A percentile compares a stretch with the other conserved stretches of the same genome.
Conservation (phyloP, 2,797 vertebrate species). For the Amblyopsis hoosieri region DNA sequence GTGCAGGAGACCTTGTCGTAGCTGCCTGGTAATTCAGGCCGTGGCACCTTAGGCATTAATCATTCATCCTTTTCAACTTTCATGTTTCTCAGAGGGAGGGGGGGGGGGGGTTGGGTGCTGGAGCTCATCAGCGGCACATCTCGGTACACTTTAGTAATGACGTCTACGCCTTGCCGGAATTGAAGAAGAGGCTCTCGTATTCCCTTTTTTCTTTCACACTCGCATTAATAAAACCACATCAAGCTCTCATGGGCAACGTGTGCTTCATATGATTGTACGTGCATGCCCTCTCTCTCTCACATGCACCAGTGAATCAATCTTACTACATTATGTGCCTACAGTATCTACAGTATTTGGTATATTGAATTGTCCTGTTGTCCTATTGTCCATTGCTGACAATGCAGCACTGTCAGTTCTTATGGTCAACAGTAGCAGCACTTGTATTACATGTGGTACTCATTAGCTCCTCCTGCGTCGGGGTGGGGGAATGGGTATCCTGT, state of each 20-base stretch:
- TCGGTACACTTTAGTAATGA: slow-evolving; percentile 26
- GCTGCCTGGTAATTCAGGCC: slow-evolving; percentile 24
- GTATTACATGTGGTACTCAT: slow-evolving; percentile 14
- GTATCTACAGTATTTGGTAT: no score
- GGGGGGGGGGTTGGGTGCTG: slow-evolving; percentile 25
- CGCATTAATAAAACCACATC: no score
- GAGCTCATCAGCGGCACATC: slow-evolving; percentile 36
- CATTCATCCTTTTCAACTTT: slow-evolving; percentile 63
- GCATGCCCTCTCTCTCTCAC: no score
- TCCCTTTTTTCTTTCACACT: no score
- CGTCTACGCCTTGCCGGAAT: slow-evolving; percentile 7
- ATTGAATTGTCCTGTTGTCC: no score
- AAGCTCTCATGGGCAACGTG: no score
- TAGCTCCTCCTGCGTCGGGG: slow-evolving; percentile 4
- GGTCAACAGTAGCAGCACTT: no score
- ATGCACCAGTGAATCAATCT: slow-evolving; percentile 8
- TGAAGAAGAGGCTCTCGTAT: slow-evolving; percentile 5
- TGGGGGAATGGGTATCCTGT: slow-evolving; percentile 1
- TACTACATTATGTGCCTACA: background rate
- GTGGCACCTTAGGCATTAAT: slow-evolving; percentile 63
- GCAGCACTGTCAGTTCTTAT: background rate
- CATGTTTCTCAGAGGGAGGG: slow-evolving; percentile 52
- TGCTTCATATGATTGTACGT: no score
- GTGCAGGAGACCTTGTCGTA: slow-evolving; percentile 11
- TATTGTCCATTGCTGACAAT: background rate